Evolutionary conservation across 2,113 vertebrate genomes (phyloP).

Genomic region (Thryonomys swinderianus): DNA sequence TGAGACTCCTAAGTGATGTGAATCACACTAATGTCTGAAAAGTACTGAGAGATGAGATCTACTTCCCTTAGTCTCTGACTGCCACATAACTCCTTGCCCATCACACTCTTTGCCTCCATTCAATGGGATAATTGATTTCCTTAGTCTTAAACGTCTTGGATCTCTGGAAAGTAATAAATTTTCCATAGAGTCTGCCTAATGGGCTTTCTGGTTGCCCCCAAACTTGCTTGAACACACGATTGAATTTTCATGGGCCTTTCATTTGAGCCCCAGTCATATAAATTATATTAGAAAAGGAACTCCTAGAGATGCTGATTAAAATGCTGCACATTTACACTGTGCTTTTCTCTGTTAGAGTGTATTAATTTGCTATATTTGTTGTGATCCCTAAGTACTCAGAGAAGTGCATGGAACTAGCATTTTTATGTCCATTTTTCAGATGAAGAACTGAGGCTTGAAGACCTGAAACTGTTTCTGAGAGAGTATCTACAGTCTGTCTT

Average conservation of each 20-base stretch:
- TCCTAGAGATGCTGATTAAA: neutral
- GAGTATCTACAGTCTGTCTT: neutral
- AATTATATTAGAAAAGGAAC: conserved; percentile 24
- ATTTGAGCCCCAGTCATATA: neutral
- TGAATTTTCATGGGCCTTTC: neutral
- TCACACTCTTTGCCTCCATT: neutral
- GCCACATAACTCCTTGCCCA: neutral
- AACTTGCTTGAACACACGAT: neutral
- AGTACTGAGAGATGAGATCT: neutral
- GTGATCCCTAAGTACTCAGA: neutral
- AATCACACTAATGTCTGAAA: neutral
- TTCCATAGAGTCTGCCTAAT: neutral
- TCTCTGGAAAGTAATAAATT: neutral
- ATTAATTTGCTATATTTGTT: neutral
- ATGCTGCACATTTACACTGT: neutral
- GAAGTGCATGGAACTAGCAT: neutral
- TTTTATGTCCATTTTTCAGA: neutral
- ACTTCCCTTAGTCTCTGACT: neutral
- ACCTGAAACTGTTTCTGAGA: neutral
- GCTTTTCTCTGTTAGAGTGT: neutral
- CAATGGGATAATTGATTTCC: neutral
- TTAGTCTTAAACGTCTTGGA: neutral
- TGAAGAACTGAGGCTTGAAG: neutral
- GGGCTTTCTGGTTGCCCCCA: neutral
- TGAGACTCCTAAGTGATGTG: neutral